phyloP scores from a whole-genome alignment of 2,888 invertebrate genomes.

The Tetheella fluctuosa region DNA sequence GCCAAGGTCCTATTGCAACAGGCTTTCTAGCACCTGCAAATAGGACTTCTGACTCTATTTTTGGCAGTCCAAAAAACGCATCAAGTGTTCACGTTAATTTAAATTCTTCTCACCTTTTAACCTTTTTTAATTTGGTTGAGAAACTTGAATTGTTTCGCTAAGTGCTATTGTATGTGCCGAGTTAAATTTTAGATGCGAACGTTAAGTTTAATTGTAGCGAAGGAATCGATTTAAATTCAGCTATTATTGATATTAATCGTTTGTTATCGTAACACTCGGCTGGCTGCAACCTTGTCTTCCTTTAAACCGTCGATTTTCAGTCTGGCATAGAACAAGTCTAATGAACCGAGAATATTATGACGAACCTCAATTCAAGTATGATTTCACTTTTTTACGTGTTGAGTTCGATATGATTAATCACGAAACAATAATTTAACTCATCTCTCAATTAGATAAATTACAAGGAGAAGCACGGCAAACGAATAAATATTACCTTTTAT shows the following conservation, averaged over 20 bases:
- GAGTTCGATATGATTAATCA: constrained; percentile 55
- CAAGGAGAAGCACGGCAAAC: constrained; percentile 20
- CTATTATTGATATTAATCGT: constrained; percentile 57
- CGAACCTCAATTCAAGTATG: constrained; percentile 58
- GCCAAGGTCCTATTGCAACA: constrained; percentile 78
- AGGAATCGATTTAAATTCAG: constrained; percentile 30
- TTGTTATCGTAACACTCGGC: constrained; percentile 65
- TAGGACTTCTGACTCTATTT: constrained; percentile 61
- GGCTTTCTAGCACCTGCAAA: constrained; percentile 77
- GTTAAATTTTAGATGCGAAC: constrained; percentile 19
- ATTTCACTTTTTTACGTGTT: constrained; percentile 72
- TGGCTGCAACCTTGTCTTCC: constrained; percentile 71
- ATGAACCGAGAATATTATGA: constrained; percentile 67
- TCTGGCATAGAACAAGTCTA: constrained; percentile 63
- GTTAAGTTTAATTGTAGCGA: constrained; percentile 7
- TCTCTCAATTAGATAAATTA: constrained; percentile 50
- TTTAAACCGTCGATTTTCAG: constrained; percentile 64
- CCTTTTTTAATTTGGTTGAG: constrained; percentile 69
- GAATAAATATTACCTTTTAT: not conserved
- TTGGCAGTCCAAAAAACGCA: constrained; percentile 54
- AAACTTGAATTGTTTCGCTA: constrained; percentile 50
- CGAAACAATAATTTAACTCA: constrained; percentile 57
- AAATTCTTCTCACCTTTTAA: constrained; percentile 74
- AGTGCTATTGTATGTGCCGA: constrained; percentile 49
- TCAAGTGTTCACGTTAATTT: constrained; percentile 58